These are phyloP conservation scores for Tetrao urogallus DNA, from an alignment of 2,113 vertebrate genomes.

Conservation along the genomic window DNA sequence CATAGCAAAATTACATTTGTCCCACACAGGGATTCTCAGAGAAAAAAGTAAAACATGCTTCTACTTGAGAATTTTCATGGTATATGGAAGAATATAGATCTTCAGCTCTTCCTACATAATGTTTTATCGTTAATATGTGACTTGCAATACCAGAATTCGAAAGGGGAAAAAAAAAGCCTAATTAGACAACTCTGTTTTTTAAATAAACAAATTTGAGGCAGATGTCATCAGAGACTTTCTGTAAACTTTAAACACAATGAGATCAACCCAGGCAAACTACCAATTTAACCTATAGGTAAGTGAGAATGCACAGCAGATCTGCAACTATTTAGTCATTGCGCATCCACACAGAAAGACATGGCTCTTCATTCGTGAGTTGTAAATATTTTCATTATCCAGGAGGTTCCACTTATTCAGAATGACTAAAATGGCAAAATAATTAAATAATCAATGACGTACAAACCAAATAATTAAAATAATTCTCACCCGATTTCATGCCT, in stretches of 20 bases:
- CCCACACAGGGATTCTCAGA: not conserved
- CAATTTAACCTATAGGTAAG: not conserved
- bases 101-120: not conserved
- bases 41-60: not conserved
- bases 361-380: not conserved
- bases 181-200: constrained; percentile 24
- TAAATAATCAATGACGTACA: not conserved
- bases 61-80: not conserved
- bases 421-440: not conserved
- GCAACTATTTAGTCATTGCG: not conserved
- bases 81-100: not conserved
- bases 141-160: constrained; percentile 45
- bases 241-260: constrained; percentile 51
- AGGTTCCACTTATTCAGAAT: not conserved
- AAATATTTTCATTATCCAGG: not conserved
- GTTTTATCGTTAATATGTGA: not conserved
- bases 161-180: not conserved
- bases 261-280: constrained; percentile 54
- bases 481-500: not conserved
- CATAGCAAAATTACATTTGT: not conserved
- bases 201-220: constrained; percentile 44
- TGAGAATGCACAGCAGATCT: not conserved
- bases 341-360: not conserved
- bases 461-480: not conserved
- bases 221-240: constrained; percentile 21